A percentile compares a stretch with the other conserved stretches of the same genome.
phyloP scores from a whole-genome alignment of 53 echinoderm and acorn worm species.

The Luidia sarsii region DNA sequence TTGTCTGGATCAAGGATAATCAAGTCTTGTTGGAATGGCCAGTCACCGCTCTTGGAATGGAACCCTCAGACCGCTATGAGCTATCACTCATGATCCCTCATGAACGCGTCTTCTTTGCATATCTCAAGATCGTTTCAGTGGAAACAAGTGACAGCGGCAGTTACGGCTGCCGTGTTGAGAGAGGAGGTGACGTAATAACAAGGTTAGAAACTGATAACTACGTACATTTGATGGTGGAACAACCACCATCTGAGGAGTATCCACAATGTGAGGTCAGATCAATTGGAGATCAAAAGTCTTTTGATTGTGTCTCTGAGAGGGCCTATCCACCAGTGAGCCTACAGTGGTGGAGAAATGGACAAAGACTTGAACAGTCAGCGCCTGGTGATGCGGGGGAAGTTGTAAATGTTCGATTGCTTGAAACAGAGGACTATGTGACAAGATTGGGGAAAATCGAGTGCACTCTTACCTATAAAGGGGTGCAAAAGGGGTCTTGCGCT shows the following conservation, averaged over 20 bases:
- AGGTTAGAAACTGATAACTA: background rate
- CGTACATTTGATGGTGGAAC: background rate
- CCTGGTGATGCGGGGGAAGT: slow-evolving; percentile 2
- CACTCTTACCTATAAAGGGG: slow-evolving; percentile 14
- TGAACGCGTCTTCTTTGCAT: background rate
- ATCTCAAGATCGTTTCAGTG: background rate
- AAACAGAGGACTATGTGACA: background rate
- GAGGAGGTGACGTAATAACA: background rate
- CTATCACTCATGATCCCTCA: background rate
- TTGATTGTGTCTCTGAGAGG: slow-evolving; percentile 29
- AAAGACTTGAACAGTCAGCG: slow-evolving; percentile 13
- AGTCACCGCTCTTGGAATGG: background rate
- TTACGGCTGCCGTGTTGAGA: slow-evolving; percentile 20
- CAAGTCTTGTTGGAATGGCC: background rate
- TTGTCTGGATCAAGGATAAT: slow-evolving; percentile 13
- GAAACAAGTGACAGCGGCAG: background rate
- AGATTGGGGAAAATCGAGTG: slow-evolving; percentile 13
- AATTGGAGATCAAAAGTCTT: background rate
- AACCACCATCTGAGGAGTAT: slow-evolving; percentile 17
- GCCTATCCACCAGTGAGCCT: slow-evolving; percentile 12
- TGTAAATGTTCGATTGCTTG: background rate
- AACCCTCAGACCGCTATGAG: background rate
- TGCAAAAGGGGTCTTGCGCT: background rate
- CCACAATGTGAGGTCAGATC: slow-evolving; percentile 13
- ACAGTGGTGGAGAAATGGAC: slow-evolving; percentile 32